Evolutionary conservation across 2,113 vertebrate species (phyloP).

Genomic region (Halichoerus grypus): DNA sequence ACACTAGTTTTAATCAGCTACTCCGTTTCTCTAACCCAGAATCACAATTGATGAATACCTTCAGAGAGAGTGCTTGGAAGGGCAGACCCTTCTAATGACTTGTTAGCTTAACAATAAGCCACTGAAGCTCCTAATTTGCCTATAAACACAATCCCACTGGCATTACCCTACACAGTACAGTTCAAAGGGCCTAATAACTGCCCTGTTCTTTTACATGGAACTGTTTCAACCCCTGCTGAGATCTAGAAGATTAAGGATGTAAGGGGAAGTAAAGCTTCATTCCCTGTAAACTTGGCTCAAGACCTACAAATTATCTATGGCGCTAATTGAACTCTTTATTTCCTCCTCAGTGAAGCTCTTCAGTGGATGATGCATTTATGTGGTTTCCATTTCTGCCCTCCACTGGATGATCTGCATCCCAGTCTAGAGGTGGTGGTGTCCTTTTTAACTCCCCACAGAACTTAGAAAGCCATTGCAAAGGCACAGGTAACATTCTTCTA

Average conservation of each 20-base stretch:
- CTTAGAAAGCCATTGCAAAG: neutral
- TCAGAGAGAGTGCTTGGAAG: conserved; percentile 61
- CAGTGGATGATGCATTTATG: neutral
- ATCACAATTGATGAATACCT: conserved; percentile 63
- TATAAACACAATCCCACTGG: conserved; percentile 79
- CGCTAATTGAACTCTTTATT: conserved; percentile 40
- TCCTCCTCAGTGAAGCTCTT: conserved; percentile 1
- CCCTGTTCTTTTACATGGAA: conserved; percentile 75
- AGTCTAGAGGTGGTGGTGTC: neutral
- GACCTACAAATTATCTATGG: conserved; percentile 58
- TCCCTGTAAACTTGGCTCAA: conserved; percentile 67
- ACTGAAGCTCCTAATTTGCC: conserved; percentile 79
- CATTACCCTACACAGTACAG: conserved; percentile 72
- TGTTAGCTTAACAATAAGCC: conserved; percentile 76
- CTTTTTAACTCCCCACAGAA: neutral
- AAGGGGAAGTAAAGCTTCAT: conserved; percentile 58
- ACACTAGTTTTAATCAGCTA: neutral
- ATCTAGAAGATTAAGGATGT: conserved; percentile 82
- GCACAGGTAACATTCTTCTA: neutral
- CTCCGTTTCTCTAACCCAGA: conserved; percentile 15
- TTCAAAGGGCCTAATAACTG: conserved; percentile 84
- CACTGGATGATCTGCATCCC: neutral
- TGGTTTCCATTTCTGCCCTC: neutral
- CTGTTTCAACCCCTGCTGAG: conserved; percentile 83
- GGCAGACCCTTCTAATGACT: conserved; percentile 74